Evolutionary conservation across 2,888 invertebrate species (phyloP), one percentile per base, ranked within the genome.

Genomic region (Quadriops clusia): DNA sequence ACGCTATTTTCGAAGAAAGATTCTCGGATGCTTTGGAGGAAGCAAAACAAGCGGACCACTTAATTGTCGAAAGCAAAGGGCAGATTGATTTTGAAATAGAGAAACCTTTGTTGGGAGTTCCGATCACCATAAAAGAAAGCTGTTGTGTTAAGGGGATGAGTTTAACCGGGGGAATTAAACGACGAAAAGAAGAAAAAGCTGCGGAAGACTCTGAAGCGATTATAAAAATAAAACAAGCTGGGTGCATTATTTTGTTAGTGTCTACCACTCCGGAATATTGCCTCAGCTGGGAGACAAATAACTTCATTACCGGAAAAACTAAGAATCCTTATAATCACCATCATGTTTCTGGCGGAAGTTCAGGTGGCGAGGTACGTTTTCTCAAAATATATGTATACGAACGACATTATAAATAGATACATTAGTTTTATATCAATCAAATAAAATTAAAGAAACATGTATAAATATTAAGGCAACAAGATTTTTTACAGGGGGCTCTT

Each of bases 321-420:
- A 68, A 67, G 40, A 94, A 94, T 63, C 89, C 94, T 0, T 86
- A 89, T 54, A 74, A 86, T 50, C 65, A 72, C 2, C 67, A 67
- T 0, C 67, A 77, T 43, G 84, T 74, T 0, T 65, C 78, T 1
- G 93, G 90, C 0, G 93, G 93, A 3, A 90, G 90, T 16, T 89
- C 89, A 1, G 91, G 91, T 17, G 85, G 84, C 6, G 86, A 87
- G n/a, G n/a, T n/a, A n/a, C n/a, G n/a, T n/a, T n/a, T n/a, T n/a
- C n/a, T n/a, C n/a, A n/a, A n/a, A n/a, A n/a, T n/a, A n/a, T n/a
- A n/a, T n/a, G n/a, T n/a, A n/a, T n/a, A n/a, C n/a, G n/a, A n/a
- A n/a, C n/a, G n/a, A n/a, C n/a, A n/a, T n/a, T n/a, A n/a, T n/a
- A n/a, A n/a, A n/a, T n/a, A n/a, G n/a, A n/a, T n/a, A n/a, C n/a